Evolutionary conservation across 2,113 vertebrate genomes (phyloP).

Genomic region (Urocitellus parryii): DNA sequence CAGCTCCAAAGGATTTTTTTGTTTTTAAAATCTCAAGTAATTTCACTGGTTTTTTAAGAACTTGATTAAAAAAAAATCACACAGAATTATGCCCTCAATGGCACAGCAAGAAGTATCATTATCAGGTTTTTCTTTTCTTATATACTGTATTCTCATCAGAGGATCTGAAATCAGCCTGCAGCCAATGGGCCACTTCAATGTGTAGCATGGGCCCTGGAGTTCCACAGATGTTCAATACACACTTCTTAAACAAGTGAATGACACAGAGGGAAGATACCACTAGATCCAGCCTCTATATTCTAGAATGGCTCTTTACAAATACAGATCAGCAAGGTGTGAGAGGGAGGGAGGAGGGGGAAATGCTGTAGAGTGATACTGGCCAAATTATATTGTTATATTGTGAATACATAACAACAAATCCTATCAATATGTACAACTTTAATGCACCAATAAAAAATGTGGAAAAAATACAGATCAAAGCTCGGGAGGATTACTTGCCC

Average conservation of each 20-base stretch:
- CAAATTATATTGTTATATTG: too few species aligned
- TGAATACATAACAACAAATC: too few species aligned
- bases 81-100: neutral
- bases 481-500: neutral
- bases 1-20: neutral
- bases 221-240: neutral
- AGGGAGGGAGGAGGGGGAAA: too few species aligned
- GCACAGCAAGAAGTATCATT: neutral
- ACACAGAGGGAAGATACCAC: neutral
- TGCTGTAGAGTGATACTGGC: too few species aligned
- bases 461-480: neutral
- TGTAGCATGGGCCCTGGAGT: neutral
- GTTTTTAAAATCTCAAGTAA: neutral
- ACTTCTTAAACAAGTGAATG: neutral
- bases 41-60: constrained; percentile 33
- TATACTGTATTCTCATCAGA: constrained; percentile 24
- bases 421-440: too few species aligned
- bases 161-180: neutral
- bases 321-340: too few species aligned
- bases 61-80: constrained; percentile 14
- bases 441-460: too few species aligned
- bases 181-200: neutral
- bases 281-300: neutral
- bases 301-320: neutral
- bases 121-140: neutral